phyloP scores from a whole-genome alignment of 2,113 vertebrate genomes.

The Xiphias gladius region DNA sequence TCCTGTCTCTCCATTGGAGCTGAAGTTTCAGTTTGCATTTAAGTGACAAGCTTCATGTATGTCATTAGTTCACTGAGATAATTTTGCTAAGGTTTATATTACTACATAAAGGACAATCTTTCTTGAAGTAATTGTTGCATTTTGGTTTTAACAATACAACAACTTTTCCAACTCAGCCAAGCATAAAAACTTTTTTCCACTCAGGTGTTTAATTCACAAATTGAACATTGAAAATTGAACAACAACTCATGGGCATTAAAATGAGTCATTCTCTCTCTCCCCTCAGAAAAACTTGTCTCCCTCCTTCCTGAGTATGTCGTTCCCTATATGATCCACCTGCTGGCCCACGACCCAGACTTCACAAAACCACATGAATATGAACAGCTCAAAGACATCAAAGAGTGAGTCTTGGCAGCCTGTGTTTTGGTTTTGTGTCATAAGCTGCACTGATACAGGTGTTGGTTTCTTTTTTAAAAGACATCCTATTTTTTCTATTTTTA shows the following conservation, averaged over 20 bases:
- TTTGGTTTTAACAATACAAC: no score
- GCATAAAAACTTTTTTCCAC: background rate
- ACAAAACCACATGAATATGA: slow-evolving; percentile 98
- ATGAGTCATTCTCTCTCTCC: background rate
- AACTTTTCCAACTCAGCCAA: no score
- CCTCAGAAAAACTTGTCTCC: slow-evolving; percentile 93
- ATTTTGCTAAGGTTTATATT: no score
- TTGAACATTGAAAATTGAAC: no score
- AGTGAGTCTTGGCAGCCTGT: slow-evolving; percentile 86
- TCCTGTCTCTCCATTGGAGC: no score
- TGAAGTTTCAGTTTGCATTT: background rate
- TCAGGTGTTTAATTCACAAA: background rate
- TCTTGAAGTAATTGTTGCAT: no score
- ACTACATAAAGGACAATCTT: no score
- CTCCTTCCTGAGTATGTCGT: slow-evolving; percentile 98
- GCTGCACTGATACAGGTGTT: background rate
- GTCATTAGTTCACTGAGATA: background rate
- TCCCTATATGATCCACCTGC: slow-evolving; percentile 97
- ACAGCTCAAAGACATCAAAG: slow-evolving; percentile 98
- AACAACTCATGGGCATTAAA: background rate
- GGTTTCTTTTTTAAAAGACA: background rate
- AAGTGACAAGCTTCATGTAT: background rate
- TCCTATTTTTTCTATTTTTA: background rate
- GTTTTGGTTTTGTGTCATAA: background rate
- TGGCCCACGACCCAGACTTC: slow-evolving; percentile 98